Percentiles rank a stretch among this genome's conserved stretches.
These are phyloP conservation scores for Melieria crassipennis DNA, from an alignment of 2,888 invertebrate species.

Conservation along the genomic window DNA sequence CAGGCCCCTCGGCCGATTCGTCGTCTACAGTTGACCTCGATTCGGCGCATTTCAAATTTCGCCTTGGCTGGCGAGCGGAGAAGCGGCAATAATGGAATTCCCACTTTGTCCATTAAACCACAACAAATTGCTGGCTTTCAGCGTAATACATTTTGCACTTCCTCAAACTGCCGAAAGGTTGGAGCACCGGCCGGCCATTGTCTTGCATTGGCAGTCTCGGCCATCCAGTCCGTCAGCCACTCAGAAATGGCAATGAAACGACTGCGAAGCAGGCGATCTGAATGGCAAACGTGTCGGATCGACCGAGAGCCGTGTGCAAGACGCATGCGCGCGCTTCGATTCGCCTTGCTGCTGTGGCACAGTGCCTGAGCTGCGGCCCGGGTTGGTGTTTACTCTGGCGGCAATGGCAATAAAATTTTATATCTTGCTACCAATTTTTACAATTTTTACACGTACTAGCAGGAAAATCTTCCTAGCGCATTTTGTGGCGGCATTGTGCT, in stretches of 20 bases:
- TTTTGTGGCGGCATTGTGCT: no score
- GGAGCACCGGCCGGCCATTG: not conserved
- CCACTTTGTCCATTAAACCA: constrained; percentile 20
- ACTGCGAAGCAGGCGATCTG: not conserved
- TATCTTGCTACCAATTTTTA: constrained; percentile 20
- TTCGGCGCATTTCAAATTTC: no score
- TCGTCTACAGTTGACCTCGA: no score
- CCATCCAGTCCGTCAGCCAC: not conserved
- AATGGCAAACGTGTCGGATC: not conserved
- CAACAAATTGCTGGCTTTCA: constrained; percentile 32
- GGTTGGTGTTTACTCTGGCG: not conserved
- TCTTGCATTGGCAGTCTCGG: not conserved
- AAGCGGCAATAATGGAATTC: not conserved
- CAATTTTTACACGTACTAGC: not conserved
- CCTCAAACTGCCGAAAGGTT: not conserved
- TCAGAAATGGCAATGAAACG: not conserved
- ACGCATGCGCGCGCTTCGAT: not conserved
- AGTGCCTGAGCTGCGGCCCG: not conserved
- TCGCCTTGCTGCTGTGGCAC: not conserved
- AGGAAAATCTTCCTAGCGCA: no score
- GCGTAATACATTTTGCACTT: constrained; percentile 10
- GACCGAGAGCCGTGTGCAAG: not conserved
- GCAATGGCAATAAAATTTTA: constrained; percentile 14
- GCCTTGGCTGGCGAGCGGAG: no score
- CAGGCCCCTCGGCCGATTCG: no score